Conservation (phyloP, 2,797 vertebrate species). For the Amblyopsis hoosieri region DNA sequence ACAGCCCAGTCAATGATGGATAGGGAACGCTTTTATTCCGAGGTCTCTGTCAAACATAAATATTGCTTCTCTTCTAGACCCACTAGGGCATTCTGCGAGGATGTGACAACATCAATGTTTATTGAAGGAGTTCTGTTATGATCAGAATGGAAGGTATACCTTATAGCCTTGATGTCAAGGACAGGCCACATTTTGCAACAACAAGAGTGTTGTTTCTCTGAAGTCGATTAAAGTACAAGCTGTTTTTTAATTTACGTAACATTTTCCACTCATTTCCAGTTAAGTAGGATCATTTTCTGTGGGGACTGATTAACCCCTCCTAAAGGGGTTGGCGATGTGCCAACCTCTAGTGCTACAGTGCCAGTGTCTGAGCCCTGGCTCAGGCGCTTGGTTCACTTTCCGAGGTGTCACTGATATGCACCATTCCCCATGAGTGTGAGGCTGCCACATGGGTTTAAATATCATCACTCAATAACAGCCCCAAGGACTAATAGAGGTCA, state of each 20-base stretch:
- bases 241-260: slow-evolving; percentile 14
- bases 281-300: slow-evolving; percentile 31
- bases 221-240: background rate
- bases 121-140: slow-evolving; percentile 15
- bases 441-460: slow-evolving; percentile 31
- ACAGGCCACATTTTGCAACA: background rate
- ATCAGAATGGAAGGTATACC: slow-evolving; percentile 1
- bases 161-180: background rate
- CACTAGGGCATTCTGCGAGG: slow-evolving; percentile 15
- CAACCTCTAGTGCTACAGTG: background rate
- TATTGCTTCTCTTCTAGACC: slow-evolving; percentile 28
- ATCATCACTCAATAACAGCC: slow-evolving; percentile 36
- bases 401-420: slow-evolving; percentile 67
- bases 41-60: slow-evolving; percentile 44
- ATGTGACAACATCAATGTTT: slow-evolving; percentile 25
- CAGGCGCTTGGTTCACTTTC: slow-evolving; percentile 57
- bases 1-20: slow-evolving; percentile 45
- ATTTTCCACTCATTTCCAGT: slow-evolving; percentile 6
- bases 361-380: slow-evolving; percentile 32
- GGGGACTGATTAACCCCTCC: slow-evolving; percentile 48
- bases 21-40: slow-evolving; percentile 16
- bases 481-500: slow-evolving; percentile 65
- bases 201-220: background rate
- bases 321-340: slow-evolving; percentile 30
- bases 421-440: slow-evolving; percentile 49